Conservation (phyloP, 2,888 invertebrate genomes). For the Lasius platythorax region DNA sequence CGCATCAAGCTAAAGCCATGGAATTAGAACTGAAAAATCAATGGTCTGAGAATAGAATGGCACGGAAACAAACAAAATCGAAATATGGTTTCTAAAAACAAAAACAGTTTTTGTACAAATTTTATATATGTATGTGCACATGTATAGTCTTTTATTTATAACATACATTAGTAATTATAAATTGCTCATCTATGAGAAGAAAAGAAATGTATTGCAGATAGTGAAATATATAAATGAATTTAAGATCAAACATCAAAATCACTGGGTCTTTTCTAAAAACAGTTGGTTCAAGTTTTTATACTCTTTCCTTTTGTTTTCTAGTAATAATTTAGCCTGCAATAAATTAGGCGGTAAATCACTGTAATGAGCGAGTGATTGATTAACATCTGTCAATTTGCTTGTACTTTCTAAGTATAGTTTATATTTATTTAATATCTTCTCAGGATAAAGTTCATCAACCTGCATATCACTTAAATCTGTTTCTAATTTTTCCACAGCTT, state of each 20-base stretch:
- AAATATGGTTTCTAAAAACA: conserved; percentile 96
- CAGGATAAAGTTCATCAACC: conserved; percentile 72
- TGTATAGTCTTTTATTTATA: conserved; percentile 58
- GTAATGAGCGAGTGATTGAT: conserved; percentile 76
- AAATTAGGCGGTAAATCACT: conserved; percentile 81
- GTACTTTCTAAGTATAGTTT: conserved; percentile 72
- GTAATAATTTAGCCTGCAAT: conserved; percentile 80
- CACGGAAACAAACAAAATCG: conserved; percentile 95
- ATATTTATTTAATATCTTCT: conserved; percentile 77
- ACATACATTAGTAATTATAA: conserved; percentile 35
- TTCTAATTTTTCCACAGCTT: conserved; percentile 74
- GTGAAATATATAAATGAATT: background rate
- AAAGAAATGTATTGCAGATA: background rate
- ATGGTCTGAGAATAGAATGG: conserved; percentile 96
- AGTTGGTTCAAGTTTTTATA: conserved; percentile 74
- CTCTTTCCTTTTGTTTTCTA: conserved; percentile 78
- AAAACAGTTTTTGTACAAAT: conserved; percentile 75
- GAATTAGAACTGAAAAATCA: conserved; percentile 97
- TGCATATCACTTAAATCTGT: conserved; percentile 73
- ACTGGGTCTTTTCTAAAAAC: conserved; percentile 73
- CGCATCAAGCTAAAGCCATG: conserved; percentile 97
- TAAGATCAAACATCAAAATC: background rate
- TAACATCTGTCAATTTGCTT: conserved; percentile 75
- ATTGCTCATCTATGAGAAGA: background rate
- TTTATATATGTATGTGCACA: conserved; percentile 45